A percentile compares a stretch with the other conserved stretches of the same genome.
These are phyloP conservation scores for Bombyx huttoni DNA, from an alignment of 2,888 invertebrate species.

Conservation along the genomic window DNA sequence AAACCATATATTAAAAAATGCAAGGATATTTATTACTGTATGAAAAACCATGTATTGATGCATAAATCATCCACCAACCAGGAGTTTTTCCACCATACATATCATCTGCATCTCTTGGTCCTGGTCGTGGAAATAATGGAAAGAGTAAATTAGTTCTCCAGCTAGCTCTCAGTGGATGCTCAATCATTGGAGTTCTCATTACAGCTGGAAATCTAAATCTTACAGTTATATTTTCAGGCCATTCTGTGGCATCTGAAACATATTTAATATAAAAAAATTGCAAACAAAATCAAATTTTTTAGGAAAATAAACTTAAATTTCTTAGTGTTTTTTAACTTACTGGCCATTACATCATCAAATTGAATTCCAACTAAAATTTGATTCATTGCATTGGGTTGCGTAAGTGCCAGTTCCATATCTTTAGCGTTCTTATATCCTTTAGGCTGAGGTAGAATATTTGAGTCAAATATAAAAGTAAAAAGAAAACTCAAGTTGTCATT, in stretches of 20 bases:
- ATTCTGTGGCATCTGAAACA: conserved; percentile 36
- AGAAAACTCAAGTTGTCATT: conserved; percentile 50
- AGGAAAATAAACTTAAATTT: no score
- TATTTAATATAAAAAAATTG: neutral
- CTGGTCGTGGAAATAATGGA: conserved; percentile 76
- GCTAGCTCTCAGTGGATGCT: conserved; percentile 53
- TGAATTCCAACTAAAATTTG: conserved; percentile 56
- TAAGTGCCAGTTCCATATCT: conserved; percentile 46
- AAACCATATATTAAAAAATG: neutral
- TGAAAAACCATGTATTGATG: no score
- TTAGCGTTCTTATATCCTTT: conserved; percentile 46
- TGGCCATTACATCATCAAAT: conserved; percentile 55
- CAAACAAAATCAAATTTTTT: no score
- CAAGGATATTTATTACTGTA: neutral
- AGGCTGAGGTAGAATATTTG: conserved; percentile 47
- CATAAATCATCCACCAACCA: conserved; percentile 47
- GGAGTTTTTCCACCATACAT: conserved; percentile 66
- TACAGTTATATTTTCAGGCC: conserved; percentile 69
- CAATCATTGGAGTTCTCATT: conserved; percentile 61
- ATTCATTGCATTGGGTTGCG: conserved; percentile 55
- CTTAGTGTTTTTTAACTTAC: conserved; percentile 38
- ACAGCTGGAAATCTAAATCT: conserved; percentile 77
- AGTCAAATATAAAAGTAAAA: conserved; percentile 42
- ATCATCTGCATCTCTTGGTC: conserved; percentile 74
- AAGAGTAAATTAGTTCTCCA: conserved; percentile 84